These are phyloP conservation scores for Taxidea taxus DNA, from an alignment of 2,113 vertebrate genomes.

Conservation along the genomic window DNA sequence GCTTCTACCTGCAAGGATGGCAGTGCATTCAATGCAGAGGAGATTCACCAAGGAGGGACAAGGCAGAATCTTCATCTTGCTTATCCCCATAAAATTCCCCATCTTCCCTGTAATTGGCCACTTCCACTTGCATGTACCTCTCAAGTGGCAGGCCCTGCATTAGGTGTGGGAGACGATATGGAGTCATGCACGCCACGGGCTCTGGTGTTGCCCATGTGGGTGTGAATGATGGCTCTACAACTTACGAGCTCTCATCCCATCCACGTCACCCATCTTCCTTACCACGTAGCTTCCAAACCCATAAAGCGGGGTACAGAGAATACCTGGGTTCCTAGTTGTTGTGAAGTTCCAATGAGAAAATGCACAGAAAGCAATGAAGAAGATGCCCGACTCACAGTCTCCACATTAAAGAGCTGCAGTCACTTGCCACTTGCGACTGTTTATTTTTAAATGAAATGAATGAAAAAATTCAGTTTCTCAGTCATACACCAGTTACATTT, in stretches of 20 bases:
- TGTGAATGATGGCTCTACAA: background rate
- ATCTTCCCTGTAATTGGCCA: background rate
- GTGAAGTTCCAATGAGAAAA: background rate
- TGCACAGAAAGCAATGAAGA: background rate
- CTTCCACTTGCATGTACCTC: accelerated
- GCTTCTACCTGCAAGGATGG: too few relatives aligned
- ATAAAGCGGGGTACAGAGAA: background rate
- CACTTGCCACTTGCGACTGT: background rate
- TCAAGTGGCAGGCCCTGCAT: too few relatives aligned
- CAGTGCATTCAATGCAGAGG: too few relatives aligned
- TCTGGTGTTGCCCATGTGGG: accelerated
- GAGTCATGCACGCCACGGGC: accelerated
- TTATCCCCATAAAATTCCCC: background rate
- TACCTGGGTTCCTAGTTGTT: background rate
- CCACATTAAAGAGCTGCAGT: background rate
- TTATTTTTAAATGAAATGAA: background rate
- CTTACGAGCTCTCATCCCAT: background rate
- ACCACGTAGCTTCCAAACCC: background rate
- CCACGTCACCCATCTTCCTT: background rate
- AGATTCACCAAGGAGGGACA: background rate
- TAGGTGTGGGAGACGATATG: accelerated
- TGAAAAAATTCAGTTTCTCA: background rate
- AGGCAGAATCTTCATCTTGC: background rate
- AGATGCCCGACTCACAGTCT: background rate
- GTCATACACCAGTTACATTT: background rate